Percentiles rank a stretch among this genome's conserved stretches.
These are phyloP conservation scores for Mobula hypostoma DNA, from an alignment of 2,113 vertebrate genomes.

Conservation along the genomic window DNA sequence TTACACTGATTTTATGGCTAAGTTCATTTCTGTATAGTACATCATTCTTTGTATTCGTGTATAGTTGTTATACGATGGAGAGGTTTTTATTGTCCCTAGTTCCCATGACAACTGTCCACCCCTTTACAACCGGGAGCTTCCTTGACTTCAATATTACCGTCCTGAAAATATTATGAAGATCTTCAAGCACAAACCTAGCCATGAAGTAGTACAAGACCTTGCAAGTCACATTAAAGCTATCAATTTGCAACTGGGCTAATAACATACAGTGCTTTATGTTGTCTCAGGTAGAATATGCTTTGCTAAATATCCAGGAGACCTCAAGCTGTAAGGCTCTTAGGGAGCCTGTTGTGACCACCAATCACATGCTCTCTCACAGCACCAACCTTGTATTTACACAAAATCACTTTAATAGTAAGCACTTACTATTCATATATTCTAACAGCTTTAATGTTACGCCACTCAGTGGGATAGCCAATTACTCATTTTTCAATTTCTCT, in stretches of 20 bases:
- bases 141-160: neutral
- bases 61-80: neutral
- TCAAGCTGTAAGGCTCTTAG: neutral
- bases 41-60: neutral
- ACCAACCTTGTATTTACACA: neutral
- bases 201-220: neutral
- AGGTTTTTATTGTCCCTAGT: neutral
- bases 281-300: neutral
- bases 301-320: too few relatives aligned
- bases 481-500: conserved; percentile 3
- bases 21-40: neutral
- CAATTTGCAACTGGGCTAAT: neutral
- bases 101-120: neutral
- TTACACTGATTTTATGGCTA: too few relatives aligned
- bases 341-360: neutral
- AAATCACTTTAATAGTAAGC: neutral
- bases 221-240: neutral
- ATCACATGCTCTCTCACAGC: neutral
- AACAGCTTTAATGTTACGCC: conserved; percentile 11
- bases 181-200: neutral
- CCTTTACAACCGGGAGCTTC: neutral
- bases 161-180: neutral
- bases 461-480: conserved; percentile 31
- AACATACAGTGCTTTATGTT: neutral
- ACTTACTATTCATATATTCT: conserved; percentile 38